Conservation (phyloP, 2,797 vertebrate species). For the Meriones psammophilus region DNA sequence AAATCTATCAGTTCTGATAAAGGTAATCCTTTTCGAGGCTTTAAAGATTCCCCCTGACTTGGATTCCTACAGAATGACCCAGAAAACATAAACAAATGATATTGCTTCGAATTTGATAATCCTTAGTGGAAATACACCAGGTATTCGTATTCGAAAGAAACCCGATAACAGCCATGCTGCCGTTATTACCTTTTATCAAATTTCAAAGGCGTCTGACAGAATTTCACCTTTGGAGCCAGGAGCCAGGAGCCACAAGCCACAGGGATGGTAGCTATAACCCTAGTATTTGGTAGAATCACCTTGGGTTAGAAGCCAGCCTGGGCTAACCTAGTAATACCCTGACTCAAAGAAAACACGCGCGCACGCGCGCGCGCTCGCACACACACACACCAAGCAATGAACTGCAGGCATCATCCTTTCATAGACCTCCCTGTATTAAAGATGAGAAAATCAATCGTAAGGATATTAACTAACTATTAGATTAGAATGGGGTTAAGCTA, state of each 20-base stretch:
- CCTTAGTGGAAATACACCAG: conserved; percentile 43
- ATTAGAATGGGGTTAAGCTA: not conserved
- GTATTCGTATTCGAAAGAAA: not conserved
- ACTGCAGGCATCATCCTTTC: not conserved
- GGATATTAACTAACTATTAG: not conserved
- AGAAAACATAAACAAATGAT: conserved; percentile 64
- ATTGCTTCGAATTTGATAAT: conserved; percentile 53
- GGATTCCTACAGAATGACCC: conserved; percentile 34
- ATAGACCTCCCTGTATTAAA: not conserved
- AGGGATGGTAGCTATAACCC: not conserved
- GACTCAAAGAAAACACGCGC: not conserved
- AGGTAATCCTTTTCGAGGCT: conserved; percentile 48
- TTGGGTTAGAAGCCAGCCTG: not conserved
- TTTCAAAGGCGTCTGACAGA: conserved; percentile 6
- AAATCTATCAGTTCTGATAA: conserved; percentile 50
- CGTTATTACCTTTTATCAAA: conserved; percentile 5
- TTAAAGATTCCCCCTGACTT: conserved; percentile 56
- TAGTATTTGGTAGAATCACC: not conserved
- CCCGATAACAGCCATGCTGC: not conserved
- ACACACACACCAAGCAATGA: not conserved
- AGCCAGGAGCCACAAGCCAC: not conserved
- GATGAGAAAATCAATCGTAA: not conserved
- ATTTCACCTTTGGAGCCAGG: conserved; percentile 45
- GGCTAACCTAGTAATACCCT: not conserved
- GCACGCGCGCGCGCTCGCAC: not conserved